Evolutionary conservation across 2,113 vertebrate genomes (phyloP).

Genomic region (Jaculus jaculus): DNA sequence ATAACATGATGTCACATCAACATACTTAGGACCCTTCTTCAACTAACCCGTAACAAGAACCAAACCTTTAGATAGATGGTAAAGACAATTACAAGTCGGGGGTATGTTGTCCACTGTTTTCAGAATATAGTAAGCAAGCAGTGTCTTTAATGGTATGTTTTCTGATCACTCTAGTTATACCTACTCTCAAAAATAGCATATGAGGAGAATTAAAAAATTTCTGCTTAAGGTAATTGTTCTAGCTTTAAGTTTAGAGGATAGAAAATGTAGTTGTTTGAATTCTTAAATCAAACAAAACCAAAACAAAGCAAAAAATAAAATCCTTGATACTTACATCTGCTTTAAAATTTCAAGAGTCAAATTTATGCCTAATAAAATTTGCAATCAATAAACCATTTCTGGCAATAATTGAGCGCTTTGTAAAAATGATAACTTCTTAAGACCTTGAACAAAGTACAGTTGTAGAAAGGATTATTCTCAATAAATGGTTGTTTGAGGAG

Average conservation of each 20-base stretch:
- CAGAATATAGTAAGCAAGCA: background rate
- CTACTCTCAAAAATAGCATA: background rate
- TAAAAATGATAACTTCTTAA: background rate
- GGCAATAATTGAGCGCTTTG: background rate
- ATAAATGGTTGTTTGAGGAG: background rate
- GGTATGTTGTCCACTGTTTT: background rate
- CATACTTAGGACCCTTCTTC: background rate
- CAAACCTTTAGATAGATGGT: no score
- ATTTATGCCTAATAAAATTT: background rate
- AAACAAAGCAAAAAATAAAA: background rate
- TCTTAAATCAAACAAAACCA: background rate
- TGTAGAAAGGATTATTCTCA: background rate
- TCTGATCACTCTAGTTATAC: background rate
- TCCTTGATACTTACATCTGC: background rate
- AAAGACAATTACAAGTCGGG: background rate
- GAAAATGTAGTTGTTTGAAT: background rate
- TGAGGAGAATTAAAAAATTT: background rate
- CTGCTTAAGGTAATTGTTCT: background rate
- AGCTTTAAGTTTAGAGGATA: background rate
- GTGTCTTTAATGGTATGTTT: background rate
- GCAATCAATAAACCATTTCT: background rate
- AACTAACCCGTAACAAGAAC: background rate
- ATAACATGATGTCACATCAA: rapidly evolving
- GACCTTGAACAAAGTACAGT: background rate
- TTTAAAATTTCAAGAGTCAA: background rate